phyloP scores from a whole-genome alignment of 2,888 invertebrate species.

The Cinara cedri region DNA sequence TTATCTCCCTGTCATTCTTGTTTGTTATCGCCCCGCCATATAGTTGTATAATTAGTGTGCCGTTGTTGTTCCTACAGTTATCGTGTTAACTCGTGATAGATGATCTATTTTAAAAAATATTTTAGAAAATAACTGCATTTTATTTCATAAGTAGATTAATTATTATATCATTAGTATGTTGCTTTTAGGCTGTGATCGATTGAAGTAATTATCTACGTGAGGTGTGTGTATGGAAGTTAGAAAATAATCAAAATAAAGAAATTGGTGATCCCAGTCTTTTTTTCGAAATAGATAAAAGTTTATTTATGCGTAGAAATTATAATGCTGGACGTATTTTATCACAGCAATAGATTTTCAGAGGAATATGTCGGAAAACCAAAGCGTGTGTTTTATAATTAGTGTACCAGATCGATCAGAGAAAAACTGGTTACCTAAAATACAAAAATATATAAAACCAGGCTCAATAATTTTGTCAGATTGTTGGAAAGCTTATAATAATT shows the following conservation, averaged over 20 bases:
- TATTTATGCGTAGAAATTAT: slow-evolving; percentile 20
- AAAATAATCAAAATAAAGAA: neutral
- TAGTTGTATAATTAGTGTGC: neutral
- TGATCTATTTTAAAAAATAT: too few relatives aligned
- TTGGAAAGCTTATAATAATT: slow-evolving; percentile 1
- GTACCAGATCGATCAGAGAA: neutral
- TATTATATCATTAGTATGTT: too few relatives aligned
- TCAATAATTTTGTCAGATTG: too few relatives aligned
- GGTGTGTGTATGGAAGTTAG: too few relatives aligned
- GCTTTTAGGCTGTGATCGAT: neutral
- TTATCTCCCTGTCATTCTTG: neutral
- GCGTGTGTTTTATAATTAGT: neutral
- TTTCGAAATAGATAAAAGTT: slow-evolving; percentile 22
- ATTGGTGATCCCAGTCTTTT: neutral
- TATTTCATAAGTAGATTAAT: too few relatives aligned
- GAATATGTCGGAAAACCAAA: slow-evolving; percentile 1
- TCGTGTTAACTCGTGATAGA: too few relatives aligned
- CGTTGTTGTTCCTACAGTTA: too few relatives aligned
- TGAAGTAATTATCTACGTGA: too few relatives aligned
- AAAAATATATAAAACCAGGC: slow-evolving; percentile 5
- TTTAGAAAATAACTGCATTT: too few relatives aligned
- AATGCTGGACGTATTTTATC: slow-evolving; percentile 12
- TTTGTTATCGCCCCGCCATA: neutral
- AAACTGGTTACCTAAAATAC: neutral
- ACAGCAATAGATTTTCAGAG: slow-evolving; percentile 28